Conservation (phyloP, 2,888 invertebrate species). For the Cosmopolites sordidus region DNA sequence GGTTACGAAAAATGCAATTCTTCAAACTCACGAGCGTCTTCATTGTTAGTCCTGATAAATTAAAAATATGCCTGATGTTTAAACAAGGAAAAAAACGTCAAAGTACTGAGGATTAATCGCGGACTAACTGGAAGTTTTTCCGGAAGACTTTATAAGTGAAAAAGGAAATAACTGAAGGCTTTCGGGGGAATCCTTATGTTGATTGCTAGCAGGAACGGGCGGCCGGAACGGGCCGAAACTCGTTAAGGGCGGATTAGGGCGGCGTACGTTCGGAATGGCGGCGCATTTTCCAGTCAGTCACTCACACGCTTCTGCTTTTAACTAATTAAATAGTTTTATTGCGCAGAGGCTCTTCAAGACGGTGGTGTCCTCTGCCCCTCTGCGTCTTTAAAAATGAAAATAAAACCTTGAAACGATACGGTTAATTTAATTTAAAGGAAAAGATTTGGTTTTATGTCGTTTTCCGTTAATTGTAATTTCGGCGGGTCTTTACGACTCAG, state of each 20-base stretch:
- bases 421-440: background rate
- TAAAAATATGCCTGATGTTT: background rate
- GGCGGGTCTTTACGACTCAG: too few relatives aligned
- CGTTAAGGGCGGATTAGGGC: slow-evolving; percentile 49
- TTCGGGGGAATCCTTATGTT: slow-evolving; percentile 45
- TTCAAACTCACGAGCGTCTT: too few relatives aligned
- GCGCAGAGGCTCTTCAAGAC: slow-evolving; percentile 16
- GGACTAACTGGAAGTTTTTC: slow-evolving; percentile 35
- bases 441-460: too few relatives aligned
- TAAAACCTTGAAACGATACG: background rate
- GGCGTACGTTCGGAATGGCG: slow-evolving; percentile 33
- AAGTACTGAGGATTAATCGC: slow-evolving; percentile 50
- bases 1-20: too few relatives aligned
- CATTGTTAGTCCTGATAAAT: too few relatives aligned
- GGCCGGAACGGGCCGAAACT: slow-evolving; percentile 41
- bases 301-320: slow-evolving; percentile 39
- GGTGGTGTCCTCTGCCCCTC: background rate
- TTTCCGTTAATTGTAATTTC: too few relatives aligned
- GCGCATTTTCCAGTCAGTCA: slow-evolving; percentile 32
- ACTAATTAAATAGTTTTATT: slow-evolving; percentile 42
- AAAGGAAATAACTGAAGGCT: slow-evolving; percentile 41
- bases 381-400: background rate
- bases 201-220: slow-evolving; percentile 40
- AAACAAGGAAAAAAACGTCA: background rate
- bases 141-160: slow-evolving; percentile 41